phyloP scores from a whole-genome alignment of 2,888 invertebrate species.

The Matsumyia berberina region DNA sequence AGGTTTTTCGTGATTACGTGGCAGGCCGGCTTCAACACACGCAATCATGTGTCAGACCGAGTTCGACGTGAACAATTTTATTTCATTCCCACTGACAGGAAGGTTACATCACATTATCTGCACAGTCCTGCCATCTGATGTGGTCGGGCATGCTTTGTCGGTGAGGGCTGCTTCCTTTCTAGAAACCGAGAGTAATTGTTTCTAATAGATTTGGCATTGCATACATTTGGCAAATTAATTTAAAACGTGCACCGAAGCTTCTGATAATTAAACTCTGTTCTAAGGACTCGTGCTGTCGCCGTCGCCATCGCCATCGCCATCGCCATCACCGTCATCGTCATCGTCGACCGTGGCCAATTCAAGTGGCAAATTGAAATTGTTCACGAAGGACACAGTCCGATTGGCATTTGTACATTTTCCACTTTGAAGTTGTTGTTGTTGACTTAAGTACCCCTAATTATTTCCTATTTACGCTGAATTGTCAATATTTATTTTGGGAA shows the following conservation, averaged over 20 bases:
- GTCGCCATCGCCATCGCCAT: not conserved
- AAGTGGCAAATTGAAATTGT: conserved; percentile 49
- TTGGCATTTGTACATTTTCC: conserved; percentile 23
- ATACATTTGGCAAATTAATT: conserved; percentile 39
- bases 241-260: conserved; percentile 33
- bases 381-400: conserved; percentile 38
- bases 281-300: not conserved
- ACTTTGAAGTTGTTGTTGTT: conserved; percentile 43
- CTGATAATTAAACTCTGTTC: conserved; percentile 14
- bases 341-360: conserved; percentile 25
- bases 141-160: conserved; percentile 33
- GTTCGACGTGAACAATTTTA: conserved; percentile 61
- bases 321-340: not conserved
- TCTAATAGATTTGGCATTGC: conserved; percentile 40
- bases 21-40: conserved; percentile 49
- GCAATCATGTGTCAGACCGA: conserved; percentile 51
- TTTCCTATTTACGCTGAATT: conserved; percentile 62
- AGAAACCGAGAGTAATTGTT: conserved; percentile 23
- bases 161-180: conserved; percentile 22
- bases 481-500: conserved; percentile 63
- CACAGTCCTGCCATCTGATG: conserved; percentile 14
- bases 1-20: conserved; percentile 72
- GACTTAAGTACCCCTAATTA: conserved; percentile 46
- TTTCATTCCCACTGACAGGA: conserved; percentile 31
- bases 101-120: conserved; percentile 50